Evolutionary conservation across 2,888 invertebrate genomes (phyloP).

Genomic region (Ophioninae sp.): DNA sequence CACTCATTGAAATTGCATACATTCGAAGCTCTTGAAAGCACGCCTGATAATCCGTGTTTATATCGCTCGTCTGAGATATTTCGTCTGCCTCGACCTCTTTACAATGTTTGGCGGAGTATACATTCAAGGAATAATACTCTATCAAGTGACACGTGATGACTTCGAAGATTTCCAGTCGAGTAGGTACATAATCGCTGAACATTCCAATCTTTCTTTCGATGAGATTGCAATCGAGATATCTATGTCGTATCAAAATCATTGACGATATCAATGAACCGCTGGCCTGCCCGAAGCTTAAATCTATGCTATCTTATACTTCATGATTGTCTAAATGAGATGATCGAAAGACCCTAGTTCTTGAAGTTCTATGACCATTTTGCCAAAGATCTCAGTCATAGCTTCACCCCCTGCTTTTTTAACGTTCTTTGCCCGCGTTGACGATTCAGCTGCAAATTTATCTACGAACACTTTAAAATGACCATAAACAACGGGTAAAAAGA

Average conservation of each 20-base stretch:
- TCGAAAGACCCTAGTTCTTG: conserved; percentile 32
- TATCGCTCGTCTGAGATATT: neutral
- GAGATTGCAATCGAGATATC: neutral
- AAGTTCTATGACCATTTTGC: conserved; percentile 73
- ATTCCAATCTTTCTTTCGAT: neutral
- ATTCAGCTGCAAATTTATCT: fast-evolving
- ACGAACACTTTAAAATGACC: neutral
- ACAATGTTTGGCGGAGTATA: neutral
- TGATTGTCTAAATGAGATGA: neutral
- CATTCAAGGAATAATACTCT: neutral
- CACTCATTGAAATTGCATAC: neutral
- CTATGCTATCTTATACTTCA: neutral
- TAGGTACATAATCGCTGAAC: neutral
- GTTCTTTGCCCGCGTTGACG: fast-evolving
- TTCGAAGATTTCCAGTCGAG: neutral
- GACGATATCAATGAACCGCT: neutral
- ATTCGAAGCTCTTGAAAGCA: neutral
- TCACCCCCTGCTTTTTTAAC: conserved; percentile 67
- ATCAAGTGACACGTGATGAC: neutral
- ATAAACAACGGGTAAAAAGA: conserved; percentile 65
- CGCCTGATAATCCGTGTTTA: neutral
- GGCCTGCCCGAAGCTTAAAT: neutral
- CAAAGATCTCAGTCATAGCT: conserved; percentile 68
- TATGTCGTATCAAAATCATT: neutral
- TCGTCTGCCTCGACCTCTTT: neutral